These are phyloP conservation scores for Picus viridis DNA, from an alignment of 2,797 vertebrate species.

Conservation along the genomic window DNA sequence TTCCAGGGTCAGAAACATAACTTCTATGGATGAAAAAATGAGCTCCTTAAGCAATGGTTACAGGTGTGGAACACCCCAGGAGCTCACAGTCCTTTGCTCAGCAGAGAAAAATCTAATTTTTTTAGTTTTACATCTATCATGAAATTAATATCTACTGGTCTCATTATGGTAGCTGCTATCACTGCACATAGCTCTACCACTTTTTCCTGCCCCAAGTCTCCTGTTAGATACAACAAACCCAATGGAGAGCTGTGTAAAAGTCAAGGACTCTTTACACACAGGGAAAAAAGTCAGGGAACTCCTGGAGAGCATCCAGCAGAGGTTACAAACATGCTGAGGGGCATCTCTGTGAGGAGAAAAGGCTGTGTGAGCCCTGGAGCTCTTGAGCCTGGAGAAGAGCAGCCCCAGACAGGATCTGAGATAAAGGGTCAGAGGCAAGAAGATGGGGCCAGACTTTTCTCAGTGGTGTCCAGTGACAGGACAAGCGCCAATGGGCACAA, in stretches of 20 bases:
- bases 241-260: neutral
- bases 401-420: too few relatives aligned
- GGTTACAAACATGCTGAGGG: too few relatives aligned
- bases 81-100: neutral
- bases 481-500: too few relatives aligned
- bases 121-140: neutral
- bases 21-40: neutral
- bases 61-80: neutral
- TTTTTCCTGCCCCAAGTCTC: neutral
- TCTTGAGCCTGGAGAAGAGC: too few relatives aligned
- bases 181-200: rapidly evolving
- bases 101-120: rapidly evolving
- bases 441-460: too few relatives aligned
- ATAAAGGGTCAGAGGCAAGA: too few relatives aligned
- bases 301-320: too few relatives aligned
- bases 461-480: too few relatives aligned
- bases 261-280: neutral
- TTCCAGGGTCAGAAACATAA: neutral
- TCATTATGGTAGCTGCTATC: neutral
- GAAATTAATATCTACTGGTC: neutral
- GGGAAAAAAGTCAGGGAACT: too few relatives aligned
- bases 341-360: too few relatives aligned
- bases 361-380: too few relatives aligned
- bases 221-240: rapidly evolving
- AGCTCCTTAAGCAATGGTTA: neutral